These are phyloP conservation scores for Mirounga angustirostris DNA, from an alignment of 2,113 vertebrate genomes.

Conservation along the genomic window DNA sequence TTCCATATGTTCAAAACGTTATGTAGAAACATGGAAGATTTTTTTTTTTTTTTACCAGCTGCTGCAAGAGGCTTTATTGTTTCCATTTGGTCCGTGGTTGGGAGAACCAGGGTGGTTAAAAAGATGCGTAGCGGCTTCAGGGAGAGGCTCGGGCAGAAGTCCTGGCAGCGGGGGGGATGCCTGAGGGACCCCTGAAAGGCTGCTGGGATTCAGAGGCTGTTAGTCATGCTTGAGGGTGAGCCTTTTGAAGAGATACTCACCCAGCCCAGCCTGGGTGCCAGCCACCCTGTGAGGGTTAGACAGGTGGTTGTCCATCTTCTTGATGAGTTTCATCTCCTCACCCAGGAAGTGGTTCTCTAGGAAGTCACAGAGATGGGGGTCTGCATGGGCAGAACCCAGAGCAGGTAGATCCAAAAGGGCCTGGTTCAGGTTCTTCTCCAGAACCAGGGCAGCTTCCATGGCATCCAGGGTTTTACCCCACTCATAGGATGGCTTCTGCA, in stretches of 20 bases:
- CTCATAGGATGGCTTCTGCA: background rate
- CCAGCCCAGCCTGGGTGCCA: background rate
- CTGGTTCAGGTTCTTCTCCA: background rate
- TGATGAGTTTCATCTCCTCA: background rate
- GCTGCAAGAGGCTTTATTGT: background rate
- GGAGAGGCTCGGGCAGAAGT: background rate
- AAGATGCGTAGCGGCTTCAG: background rate
- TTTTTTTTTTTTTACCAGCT: background rate
- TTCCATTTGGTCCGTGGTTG: background rate
- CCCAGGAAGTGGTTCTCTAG: background rate
- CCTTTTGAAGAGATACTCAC: background rate
- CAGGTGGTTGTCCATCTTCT: background rate
- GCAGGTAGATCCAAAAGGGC: background rate
- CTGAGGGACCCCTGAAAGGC: background rate
- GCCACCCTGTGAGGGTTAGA: background rate
- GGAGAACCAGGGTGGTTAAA: background rate
- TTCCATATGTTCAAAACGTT: background rate
- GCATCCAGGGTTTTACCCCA: background rate
- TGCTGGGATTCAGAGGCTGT: background rate
- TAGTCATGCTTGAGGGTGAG: background rate
- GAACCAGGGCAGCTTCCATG: background rate
- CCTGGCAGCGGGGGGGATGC: background rate
- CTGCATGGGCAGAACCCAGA: background rate
- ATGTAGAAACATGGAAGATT: background rate
- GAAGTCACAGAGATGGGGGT: background rate